Percentiles rank a stretch among this genome's conserved stretches.
Evolutionary conservation across 2,888 invertebrate species (phyloP).

Genomic region (Euplexia lucipara): DNA sequence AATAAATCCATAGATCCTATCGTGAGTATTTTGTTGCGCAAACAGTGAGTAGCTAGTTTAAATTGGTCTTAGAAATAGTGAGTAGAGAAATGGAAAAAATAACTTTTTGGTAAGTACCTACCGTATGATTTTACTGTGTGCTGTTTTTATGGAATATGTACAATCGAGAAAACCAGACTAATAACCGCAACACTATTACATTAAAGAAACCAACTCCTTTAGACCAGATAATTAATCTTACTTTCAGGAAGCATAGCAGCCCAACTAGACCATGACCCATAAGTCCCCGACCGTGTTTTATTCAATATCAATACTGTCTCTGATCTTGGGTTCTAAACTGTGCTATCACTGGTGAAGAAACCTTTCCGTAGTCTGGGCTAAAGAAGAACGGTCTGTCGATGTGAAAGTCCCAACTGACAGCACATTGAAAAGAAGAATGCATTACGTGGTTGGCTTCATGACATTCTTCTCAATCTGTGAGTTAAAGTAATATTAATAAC

Average conservation of each 20-base stretch:
- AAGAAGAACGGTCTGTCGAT: constrained; percentile 68
- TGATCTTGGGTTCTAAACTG: constrained; percentile 74
- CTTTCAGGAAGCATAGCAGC: constrained; percentile 78
- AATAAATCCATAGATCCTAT: constrained; percentile 47
- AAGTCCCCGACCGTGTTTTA: constrained; percentile 85
- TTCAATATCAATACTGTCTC: constrained; percentile 72
- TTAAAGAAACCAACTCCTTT: too few relatives aligned
- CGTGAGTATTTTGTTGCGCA: constrained; percentile 50
- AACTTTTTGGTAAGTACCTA: too few relatives aligned
- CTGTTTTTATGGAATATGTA: neutral
- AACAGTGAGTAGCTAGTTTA: constrained; percentile 32
- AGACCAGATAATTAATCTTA: too few relatives aligned
- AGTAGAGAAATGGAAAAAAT: neutral
- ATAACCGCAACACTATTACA: too few relatives aligned
- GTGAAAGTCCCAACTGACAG: constrained; percentile 70
- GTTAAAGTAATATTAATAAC: constrained; percentile 45
- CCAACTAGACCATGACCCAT: too few relatives aligned
- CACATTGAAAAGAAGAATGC: constrained; percentile 70
- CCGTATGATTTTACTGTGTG: neutral
- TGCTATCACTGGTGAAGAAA: constrained; percentile 68
- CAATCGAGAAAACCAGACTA: too few relatives aligned
- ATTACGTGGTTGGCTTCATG: constrained; percentile 64
- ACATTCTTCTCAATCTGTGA: constrained; percentile 68
- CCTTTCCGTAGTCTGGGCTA: constrained; percentile 71
- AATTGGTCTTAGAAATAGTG: constrained; percentile 19